phyloP scores from a whole-genome alignment of 2,888 invertebrate species.

The Cantharis nigra region DNA sequence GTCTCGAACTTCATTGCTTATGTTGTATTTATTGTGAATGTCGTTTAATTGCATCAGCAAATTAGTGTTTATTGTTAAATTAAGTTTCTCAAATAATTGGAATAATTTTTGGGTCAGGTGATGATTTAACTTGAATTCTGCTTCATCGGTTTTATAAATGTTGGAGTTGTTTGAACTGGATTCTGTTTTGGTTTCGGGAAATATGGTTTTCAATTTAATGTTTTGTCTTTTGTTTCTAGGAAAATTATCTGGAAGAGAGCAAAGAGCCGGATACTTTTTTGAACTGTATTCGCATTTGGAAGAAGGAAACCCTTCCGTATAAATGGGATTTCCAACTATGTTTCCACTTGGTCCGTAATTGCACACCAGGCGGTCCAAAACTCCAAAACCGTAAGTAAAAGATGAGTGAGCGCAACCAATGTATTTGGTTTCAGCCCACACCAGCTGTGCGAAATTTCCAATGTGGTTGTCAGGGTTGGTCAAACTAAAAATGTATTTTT shows the following conservation, averaged over 20 bases:
- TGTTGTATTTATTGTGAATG: not conserved
- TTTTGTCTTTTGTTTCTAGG: not conserved
- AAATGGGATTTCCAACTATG: not conserved
- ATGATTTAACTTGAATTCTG: not conserved
- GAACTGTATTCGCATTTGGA: not conserved
- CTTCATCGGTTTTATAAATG: not conserved
- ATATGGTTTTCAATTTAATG: not conserved
- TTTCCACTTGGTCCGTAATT: constrained; percentile 14
- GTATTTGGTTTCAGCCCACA: constrained; percentile 7
- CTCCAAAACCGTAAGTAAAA: not conserved
- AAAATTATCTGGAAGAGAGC: not conserved
- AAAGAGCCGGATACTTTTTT: constrained; percentile 6
- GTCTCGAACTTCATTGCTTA: not conserved
- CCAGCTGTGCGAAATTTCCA: constrained; percentile 9
- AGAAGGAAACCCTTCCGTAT: constrained; percentile 6
- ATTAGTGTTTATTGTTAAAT: not conserved
- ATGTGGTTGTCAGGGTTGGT: not conserved
- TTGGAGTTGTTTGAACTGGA: not conserved
- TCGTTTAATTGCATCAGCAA: not conserved
- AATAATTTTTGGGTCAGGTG: not conserved
- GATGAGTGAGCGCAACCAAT: constrained; percentile 7
- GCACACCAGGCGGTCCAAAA: constrained; percentile 6
- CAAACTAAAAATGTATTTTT: not conserved
- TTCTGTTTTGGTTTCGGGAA: not conserved
- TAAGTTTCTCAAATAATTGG: not conserved